These are phyloP conservation scores for Pipistrellus pygmaeus DNA, from an alignment of 2,797 vertebrate species.

Conservation along the genomic window DNA sequence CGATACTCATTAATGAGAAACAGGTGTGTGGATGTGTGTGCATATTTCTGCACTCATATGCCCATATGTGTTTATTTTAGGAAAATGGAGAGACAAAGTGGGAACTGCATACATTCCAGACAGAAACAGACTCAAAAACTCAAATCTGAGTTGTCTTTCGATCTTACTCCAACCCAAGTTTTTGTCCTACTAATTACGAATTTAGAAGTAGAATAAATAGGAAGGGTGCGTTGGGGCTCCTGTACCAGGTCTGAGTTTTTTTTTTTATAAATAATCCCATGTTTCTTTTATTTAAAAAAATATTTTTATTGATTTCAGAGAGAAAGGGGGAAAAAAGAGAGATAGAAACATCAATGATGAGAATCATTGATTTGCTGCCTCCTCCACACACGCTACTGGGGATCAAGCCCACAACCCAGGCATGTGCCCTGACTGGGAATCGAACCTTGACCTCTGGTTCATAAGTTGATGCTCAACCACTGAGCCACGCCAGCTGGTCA, in stretches of 20 bases:
- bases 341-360: too few species aligned
- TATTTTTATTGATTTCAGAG: too few species aligned
- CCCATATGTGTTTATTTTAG: background rate
- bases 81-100: background rate
- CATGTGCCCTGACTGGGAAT: too few species aligned
- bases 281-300: background rate
- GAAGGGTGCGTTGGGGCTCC: background rate
- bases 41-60: background rate
- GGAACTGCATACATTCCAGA: background rate
- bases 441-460: too few species aligned
- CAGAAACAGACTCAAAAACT: background rate
- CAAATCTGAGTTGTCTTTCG: background rate
- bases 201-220: background rate
- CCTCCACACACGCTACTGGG: too few species aligned
- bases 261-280: background rate
- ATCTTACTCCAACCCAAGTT: background rate
- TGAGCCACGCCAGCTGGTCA: too few species aligned
- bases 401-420: too few species aligned
- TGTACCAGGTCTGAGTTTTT: too few species aligned
- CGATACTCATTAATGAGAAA: background rate
- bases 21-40: fast-evolving
- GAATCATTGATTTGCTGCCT: too few species aligned
- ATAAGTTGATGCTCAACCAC: too few species aligned
- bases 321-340: too few species aligned
- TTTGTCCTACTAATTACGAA: background rate